Evolutionary conservation across 1,140 invertebrate genomes (phyloP).

Genomic region (Ceratitis capitata): DNA sequence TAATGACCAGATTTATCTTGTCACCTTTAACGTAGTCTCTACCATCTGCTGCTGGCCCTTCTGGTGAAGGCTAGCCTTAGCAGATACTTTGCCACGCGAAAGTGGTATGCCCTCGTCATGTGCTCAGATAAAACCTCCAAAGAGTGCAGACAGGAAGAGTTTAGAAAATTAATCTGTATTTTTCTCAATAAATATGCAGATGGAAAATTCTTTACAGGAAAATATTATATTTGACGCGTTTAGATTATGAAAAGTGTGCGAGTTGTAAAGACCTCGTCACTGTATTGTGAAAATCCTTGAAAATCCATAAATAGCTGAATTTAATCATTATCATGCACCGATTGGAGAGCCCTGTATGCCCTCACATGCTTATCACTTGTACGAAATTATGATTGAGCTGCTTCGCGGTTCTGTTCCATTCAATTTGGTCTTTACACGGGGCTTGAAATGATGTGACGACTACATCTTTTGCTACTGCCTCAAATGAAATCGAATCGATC

Average conservation of each 20-base stretch:
- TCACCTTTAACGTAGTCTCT: too few species aligned
- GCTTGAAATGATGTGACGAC: too few species aligned
- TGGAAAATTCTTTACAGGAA: too few species aligned
- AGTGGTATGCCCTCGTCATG: too few species aligned
- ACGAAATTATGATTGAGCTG: not conserved
- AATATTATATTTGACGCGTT: not conserved
- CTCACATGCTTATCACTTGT: not conserved
- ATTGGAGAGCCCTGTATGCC: not conserved
- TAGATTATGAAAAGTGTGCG: not conserved
- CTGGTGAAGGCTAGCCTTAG: too few species aligned
- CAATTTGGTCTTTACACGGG: not conserved
- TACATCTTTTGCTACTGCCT: not conserved
- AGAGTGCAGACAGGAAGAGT: too few species aligned
- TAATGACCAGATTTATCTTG: too few species aligned
- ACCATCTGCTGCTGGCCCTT: too few species aligned
- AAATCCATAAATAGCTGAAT: not conserved
- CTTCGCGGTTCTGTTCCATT: not conserved
- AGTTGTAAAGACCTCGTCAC: not conserved
- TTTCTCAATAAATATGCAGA: too few species aligned
- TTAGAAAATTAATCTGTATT: too few species aligned
- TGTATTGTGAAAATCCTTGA: not conserved
- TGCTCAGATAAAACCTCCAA: too few species aligned
- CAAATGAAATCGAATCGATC: slow-evolving; percentile 29
- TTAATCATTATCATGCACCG: not conserved
- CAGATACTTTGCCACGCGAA: too few species aligned